Base-by-base conservation (phyloP, 2,888 invertebrate genomes). In the Callimorpha dominula region DNA sequence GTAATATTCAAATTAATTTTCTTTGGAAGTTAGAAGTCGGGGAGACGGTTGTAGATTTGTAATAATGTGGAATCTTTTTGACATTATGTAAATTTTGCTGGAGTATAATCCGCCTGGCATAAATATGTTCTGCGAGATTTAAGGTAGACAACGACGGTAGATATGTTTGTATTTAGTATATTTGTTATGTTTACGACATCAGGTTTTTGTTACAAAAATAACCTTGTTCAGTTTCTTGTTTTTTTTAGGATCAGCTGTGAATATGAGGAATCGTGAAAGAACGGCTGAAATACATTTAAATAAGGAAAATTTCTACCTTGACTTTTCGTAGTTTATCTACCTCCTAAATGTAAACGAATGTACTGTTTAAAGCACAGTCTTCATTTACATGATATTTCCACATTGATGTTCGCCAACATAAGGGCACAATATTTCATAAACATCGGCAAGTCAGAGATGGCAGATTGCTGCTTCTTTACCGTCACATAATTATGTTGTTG, bases 1-100 rank as follows among this genome's bases (percentile, higher is more conserved):
- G 77, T 81, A 79, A 81, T 82, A 83, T 83, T 83, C 79, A 82
- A 81, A 79, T 82, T 83, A 83, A 79, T 81, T 82, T 82, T 83
- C 83, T 83, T 81, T 81, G 68, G 68, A 81, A 83, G 77, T 81
- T 74, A 76, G 75, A 54, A 76, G 69, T 68, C 60, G 60, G 60
- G 67, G 46, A 69, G 77, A 73, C 73, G 70, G 74, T 72, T 77
- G 81, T 73, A 73, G 75, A 77, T 75, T 81, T 74, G 81, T 81
- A 81, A 83, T 83, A 81, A 75, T 74, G 72, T 69, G 49, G 75
- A 81, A 81, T 83, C 81, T 83, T 81, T 83, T 81, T 81, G 81
- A 82, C 84, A 76, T 77, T 81, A 79, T 83, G 81, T 83, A 81
- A 82, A 82, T 83, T 31, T 76, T 77, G 43, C 50, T 71, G 60